A percentile compares a stretch with the other conserved stretches of the same genome.
These are phyloP conservation scores for Paguma larvata DNA, from an alignment of 2,797 vertebrate species.

Conservation along the genomic window DNA sequence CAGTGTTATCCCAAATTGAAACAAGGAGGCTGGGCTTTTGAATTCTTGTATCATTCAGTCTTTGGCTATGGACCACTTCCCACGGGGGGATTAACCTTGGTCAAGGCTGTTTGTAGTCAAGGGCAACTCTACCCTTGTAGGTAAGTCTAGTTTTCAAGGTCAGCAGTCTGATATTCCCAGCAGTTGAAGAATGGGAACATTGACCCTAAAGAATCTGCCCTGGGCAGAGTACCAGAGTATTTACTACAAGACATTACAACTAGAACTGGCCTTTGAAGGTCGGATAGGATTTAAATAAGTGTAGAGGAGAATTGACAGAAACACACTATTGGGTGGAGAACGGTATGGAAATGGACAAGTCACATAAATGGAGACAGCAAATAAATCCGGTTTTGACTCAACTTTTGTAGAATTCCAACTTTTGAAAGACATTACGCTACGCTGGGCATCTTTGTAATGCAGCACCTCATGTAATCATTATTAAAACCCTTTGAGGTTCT, in stretches of 20 bases:
- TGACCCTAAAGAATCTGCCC: not conserved
- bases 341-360: not conserved
- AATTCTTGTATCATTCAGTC: not conserved
- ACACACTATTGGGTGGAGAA: not conserved
- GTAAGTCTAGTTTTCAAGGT: not conserved
- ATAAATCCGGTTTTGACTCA: constrained; percentile 14
- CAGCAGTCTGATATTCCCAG: not conserved
- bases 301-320: not conserved
- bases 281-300: not conserved
- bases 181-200: not conserved
- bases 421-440: not conserved
- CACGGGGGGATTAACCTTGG: not conserved
- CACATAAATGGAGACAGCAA: not conserved
- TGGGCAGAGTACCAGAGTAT: not conserved
- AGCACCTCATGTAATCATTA: not conserved
- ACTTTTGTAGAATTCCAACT: not conserved
- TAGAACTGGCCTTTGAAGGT: not conserved
- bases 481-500: not conserved
- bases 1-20: not conserved
- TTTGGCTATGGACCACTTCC: not conserved
- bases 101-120: not conserved
- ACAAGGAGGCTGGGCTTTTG: not conserved
- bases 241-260: not conserved
- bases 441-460: not conserved
- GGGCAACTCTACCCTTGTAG: not conserved